Conservation (phyloP, 2,113 vertebrate species). For the Zapus hudsonius region DNA sequence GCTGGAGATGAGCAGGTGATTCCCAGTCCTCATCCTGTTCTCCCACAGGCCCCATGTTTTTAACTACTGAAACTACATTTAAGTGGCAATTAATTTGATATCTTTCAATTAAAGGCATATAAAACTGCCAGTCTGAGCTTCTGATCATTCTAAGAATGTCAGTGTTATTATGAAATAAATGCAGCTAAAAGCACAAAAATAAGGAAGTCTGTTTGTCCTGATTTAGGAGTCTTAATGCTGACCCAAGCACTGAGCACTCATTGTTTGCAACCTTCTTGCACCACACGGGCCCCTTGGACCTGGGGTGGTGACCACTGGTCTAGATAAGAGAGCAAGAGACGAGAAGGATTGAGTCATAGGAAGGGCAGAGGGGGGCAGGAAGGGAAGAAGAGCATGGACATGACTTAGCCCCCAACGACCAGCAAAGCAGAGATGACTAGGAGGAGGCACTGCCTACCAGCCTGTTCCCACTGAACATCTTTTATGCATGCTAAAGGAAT, state of each 20-base stretch:
- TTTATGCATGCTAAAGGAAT: background rate
- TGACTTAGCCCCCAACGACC: no score
- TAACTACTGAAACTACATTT: background rate
- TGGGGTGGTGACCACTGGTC: background rate
- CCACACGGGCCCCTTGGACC: background rate
- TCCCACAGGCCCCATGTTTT: background rate
- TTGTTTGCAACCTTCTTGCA: constrained; percentile 1
- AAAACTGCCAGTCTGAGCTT: background rate
- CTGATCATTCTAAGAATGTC: background rate
- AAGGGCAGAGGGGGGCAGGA: background rate
- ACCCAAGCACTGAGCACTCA: background rate
- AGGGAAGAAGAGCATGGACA: background rate
- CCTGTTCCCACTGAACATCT: background rate
- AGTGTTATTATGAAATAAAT: background rate
- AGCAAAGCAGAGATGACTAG: background rate
- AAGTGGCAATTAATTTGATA: background rate
- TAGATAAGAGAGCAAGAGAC: constrained; percentile 57
- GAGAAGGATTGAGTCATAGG: background rate
- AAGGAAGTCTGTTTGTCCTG: background rate
- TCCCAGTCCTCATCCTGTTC: background rate
- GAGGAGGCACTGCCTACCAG: background rate
- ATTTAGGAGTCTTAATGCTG: background rate
- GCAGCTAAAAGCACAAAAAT: background rate
- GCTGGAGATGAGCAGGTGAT: background rate
- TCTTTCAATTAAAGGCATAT: background rate